A percentile compares a stretch with the other conserved stretches of the same genome.
These are phyloP conservation scores for Apomyelois bistriatella DNA, from an alignment of 2,888 invertebrate genomes.

Conservation along the genomic window DNA sequence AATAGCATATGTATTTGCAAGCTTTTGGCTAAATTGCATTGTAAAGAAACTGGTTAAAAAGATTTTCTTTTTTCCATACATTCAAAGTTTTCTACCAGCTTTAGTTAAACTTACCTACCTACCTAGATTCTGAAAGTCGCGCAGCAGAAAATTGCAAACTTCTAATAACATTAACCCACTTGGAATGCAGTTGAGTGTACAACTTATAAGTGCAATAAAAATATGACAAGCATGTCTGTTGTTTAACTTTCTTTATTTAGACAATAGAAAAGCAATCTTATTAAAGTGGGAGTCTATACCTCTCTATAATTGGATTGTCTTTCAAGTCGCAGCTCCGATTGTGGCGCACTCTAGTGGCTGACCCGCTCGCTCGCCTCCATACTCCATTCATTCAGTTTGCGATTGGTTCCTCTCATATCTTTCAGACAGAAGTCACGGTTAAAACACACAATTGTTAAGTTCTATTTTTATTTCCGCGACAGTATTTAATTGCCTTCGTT, in stretches of 20 bases:
- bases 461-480: conserved; percentile 16
- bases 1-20: neutral
- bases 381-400: conserved; percentile 2
- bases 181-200: neutral
- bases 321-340: neutral
- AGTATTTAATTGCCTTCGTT: conserved; percentile 26
- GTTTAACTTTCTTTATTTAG: conserved; percentile 3
- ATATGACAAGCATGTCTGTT: neutral
- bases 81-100: neutral
- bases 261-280: conserved; percentile 10
- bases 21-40: neutral
- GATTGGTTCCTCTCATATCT: neutral
- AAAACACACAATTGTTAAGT: conserved; percentile 15
- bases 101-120: neutral
- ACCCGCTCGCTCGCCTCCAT: neutral
- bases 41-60: neutral
- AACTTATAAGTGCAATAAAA: conserved; percentile 1
- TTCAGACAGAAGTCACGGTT: conserved; percentile 9
- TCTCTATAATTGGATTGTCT: conserved; percentile 12
- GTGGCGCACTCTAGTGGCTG: neutral
- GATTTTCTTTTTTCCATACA: neutral
- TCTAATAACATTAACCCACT: conserved; percentile 6
- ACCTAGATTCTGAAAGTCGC: too few species aligned
- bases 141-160: conserved; percentile 3
- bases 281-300: conserved; percentile 5